Base-by-base conservation (phyloP, 2,888 invertebrate genomes). In the Agrotis segetum region DNA sequence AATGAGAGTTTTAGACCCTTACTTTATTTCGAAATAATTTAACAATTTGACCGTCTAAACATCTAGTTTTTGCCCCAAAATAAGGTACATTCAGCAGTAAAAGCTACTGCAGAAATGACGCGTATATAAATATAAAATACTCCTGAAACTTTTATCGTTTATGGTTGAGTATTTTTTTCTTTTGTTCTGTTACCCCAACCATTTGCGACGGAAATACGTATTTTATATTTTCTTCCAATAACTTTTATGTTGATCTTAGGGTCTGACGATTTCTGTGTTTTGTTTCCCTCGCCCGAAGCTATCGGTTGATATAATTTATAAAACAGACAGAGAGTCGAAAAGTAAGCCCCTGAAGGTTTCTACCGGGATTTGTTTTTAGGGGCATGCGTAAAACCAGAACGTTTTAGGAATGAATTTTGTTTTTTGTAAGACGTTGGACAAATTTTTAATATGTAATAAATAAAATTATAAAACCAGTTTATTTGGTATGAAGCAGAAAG, bases 151-250 rank as follows among this genome's bases (percentile, higher is more conserved):
- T 84, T 76, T 80, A 79, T 75, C 71, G 67, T 76, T 78, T 74
- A 67, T 76, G 80, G 62, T 66, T 59, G 80, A 77, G 67, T 56
- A 77, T 80, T 73, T 76, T 84, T 85, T 85, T 73, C 78, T 84
- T 83, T 85, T 80, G 77, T 85, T 72, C 70, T 77, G 62, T 56
- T 50, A 49, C 73, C 58, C 34, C 14, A 49, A 68, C 52, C 50
- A 24, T 29, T 75, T 68, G 67, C 34, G 59, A 44, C 29, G 61
- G 21, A 82, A 74, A 76, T 59, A 74, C 40, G 40, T 40, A 40
- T 40, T 40, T 70, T 16, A 46, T 46, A 71, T 67, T 67, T 74
- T 52, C 17, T 47, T 67, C 46, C 14, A 52, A 40, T 47, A 71
- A 74, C 68, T 82, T 71, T 79, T 64, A 68, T 61, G 69, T 71